Percentiles rank a stretch among this genome's conserved stretches.
phyloP scores from a whole-genome alignment of 2,888 invertebrate genomes.

The Agrotis ipsilon region DNA sequence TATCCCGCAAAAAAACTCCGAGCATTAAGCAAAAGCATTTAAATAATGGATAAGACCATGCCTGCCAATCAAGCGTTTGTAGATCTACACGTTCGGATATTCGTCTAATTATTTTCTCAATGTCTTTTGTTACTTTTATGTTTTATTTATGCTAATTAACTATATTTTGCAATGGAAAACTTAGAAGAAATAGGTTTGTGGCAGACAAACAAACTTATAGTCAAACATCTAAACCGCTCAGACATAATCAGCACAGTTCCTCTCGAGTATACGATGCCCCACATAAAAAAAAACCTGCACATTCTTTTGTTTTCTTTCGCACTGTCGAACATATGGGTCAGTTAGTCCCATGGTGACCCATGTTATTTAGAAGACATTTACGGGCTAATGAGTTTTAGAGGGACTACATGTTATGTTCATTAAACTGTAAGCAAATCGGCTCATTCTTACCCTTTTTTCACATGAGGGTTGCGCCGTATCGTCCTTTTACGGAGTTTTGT shows the following conservation, averaged over 20 bases:
- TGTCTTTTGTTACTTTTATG: too few species aligned
- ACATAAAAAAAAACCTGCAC: neutral
- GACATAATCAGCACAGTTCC: too few species aligned
- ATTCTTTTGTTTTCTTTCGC: slow-evolving; percentile 28
- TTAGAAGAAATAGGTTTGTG: neutral
- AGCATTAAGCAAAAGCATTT: too few species aligned
- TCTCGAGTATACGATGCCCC: neutral
- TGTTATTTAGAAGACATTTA: slow-evolving; percentile 25
- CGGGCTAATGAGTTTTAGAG: slow-evolving; percentile 37
- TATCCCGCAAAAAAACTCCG: too few species aligned
- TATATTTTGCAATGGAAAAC: too few species aligned
- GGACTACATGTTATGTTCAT: slow-evolving; percentile 17
- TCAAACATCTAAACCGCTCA: neutral
- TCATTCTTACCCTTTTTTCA: slow-evolving; percentile 27
- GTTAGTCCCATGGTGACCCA: slow-evolving; percentile 2
- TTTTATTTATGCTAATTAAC: too few species aligned
- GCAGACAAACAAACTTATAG: neutral
- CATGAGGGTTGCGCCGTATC: neutral
- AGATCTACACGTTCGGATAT: too few species aligned
- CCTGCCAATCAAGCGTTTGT: too few species aligned
- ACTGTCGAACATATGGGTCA: slow-evolving; percentile 31
- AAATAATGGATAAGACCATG: too few species aligned
- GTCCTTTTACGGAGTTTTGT: neutral
- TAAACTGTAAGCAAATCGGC: slow-evolving; percentile 21
- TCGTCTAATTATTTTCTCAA: too few species aligned